Conservation (phyloP, 2,797 vertebrate genomes). For the Cuculus canorus region DNA sequence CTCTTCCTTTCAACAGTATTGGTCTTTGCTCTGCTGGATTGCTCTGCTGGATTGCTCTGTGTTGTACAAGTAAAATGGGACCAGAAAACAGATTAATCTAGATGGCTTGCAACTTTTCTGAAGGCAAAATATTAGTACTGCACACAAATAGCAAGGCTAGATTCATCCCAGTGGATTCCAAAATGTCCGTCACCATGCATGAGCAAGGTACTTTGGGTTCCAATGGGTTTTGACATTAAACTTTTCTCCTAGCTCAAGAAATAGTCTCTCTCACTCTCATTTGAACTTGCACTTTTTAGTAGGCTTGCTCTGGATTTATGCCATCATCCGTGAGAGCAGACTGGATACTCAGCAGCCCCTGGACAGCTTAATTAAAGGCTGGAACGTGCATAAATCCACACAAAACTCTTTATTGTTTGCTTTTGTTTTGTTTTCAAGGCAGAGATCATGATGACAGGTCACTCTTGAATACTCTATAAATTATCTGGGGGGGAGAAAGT, state of each 20-base stretch:
- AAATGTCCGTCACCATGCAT: neutral
- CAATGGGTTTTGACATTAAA: neutral
- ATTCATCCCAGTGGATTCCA: neutral
- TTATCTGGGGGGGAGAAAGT: neutral
- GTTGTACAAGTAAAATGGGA: neutral
- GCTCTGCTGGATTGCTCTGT: neutral
- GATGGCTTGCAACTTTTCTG: neutral
- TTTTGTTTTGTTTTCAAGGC: slow-evolving; percentile 57
- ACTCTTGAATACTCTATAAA: slow-evolving; percentile 15
- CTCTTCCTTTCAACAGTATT: neutral
- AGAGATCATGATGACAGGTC: slow-evolving; percentile 22
- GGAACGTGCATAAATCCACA: slow-evolving; percentile 44
- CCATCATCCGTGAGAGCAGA: neutral
- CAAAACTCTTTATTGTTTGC: slow-evolving; percentile 38
- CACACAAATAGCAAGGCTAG: neutral
- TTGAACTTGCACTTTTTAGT: neutral
- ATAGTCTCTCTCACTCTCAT: neutral
- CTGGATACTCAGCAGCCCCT: neutral
- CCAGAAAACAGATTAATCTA: neutral
- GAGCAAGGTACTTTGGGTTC: neutral
- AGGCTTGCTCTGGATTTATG: slow-evolving; percentile 3
- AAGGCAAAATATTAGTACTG: neutral
- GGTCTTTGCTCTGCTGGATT: neutral
- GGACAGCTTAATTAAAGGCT: slow-evolving; percentile 44
- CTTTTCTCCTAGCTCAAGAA: neutral